Evolutionary conservation across 2,113 vertebrate genomes (phyloP).

Genomic region (Platichthys flesus): DNA sequence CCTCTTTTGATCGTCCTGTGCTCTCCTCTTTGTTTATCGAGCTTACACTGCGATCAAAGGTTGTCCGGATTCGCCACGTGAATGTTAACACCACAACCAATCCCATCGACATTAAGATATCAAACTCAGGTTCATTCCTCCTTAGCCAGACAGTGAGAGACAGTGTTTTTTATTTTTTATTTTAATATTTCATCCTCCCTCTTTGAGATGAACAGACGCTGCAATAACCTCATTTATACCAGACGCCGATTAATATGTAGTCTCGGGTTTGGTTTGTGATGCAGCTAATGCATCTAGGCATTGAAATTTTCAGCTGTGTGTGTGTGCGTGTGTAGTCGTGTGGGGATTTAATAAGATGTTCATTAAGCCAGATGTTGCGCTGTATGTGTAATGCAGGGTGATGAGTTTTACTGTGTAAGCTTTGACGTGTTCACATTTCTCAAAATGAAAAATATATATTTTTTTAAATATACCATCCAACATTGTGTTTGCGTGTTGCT

Average conservation of each 20-base stretch:
- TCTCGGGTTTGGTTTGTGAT: constrained; percentile 6
- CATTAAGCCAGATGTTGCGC: not conserved
- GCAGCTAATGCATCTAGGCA: constrained; percentile 2
- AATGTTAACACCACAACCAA: constrained; percentile 35
- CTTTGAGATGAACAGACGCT: constrained; percentile 35
- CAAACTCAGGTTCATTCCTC: constrained; percentile 27
- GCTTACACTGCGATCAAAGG: constrained; percentile 54
- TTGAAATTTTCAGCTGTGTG: constrained; percentile 16
- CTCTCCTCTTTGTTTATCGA: constrained; percentile 59
- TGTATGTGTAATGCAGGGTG: constrained; percentile 27
- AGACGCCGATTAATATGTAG: constrained; percentile 46
- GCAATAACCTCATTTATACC: constrained; percentile 34
- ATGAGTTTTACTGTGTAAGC: constrained; percentile 25
- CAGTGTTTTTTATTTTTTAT: too few relatives aligned
- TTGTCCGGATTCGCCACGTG: constrained; percentile 28
- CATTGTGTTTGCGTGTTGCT: constrained; percentile 9
- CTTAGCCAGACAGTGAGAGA: not conserved
- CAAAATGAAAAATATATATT: not conserved
- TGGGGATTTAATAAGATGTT: constrained; percentile 32
- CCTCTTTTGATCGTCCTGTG: constrained; percentile 50
- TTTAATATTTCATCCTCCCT: constrained; percentile 21
- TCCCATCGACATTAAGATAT: constrained; percentile 23
- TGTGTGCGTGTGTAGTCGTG: not conserved
- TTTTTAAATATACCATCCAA: not conserved
- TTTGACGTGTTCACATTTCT: constrained; percentile 21